Evolutionary conservation across 2,797 vertebrate species (phyloP).

Genomic region (Alauda arvensis): DNA sequence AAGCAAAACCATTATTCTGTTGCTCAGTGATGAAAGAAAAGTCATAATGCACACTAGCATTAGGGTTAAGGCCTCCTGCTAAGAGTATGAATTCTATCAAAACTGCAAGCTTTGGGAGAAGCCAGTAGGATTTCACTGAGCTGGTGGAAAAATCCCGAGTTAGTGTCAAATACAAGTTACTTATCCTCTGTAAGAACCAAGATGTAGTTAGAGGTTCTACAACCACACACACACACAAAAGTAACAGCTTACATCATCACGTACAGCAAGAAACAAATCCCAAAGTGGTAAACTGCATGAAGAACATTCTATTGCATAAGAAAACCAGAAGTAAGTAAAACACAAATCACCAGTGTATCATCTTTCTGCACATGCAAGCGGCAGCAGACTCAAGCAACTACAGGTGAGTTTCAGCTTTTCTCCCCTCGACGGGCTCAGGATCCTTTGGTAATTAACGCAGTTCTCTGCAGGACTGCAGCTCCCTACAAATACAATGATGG

Average conservation of each 20-base stretch:
- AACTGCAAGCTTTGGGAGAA: not conserved
- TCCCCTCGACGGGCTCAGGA: not conserved
- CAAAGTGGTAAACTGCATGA: not conserved
- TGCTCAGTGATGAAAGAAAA: not conserved
- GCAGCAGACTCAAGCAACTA: not conserved
- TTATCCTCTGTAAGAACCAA: not conserved
- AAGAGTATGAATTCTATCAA: not conserved
- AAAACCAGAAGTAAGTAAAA: not conserved
- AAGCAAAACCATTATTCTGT: not conserved
- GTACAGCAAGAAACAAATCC: not conserved
- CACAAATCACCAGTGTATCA: not conserved
- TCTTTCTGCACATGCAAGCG: not conserved
- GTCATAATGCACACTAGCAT: rapidly evolving
- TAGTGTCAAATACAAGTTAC: not conserved
- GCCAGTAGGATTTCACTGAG: not conserved
- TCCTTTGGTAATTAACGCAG: not conserved
- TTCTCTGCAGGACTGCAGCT: not conserved
- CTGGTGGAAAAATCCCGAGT: not conserved
- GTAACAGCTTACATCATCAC: rapidly evolving
- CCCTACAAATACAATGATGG: rapidly evolving
- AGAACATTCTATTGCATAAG: not conserved
- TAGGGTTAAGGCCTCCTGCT: not conserved
- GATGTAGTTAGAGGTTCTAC: not conserved
- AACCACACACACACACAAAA: not conserved
- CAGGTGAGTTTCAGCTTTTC: not conserved